Evolutionary conservation across 1,140 invertebrate species (phyloP).

Genomic region (Nomia melanderi): DNA sequence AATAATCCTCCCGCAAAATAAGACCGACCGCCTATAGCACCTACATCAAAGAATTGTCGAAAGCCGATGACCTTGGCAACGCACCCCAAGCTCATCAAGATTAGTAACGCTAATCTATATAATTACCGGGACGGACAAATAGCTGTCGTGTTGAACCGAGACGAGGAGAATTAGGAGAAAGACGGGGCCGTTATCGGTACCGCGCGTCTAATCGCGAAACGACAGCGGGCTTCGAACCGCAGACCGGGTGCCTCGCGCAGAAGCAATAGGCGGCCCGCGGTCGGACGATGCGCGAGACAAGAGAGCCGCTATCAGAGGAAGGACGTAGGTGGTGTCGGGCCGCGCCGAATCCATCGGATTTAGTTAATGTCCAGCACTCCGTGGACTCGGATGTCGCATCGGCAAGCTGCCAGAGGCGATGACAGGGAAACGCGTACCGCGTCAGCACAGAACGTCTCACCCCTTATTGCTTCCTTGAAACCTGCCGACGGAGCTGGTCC

Average conservation of each 20-base stretch:
- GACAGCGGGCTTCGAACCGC: background rate
- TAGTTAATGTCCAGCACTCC: constrained; percentile 65
- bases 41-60: too few species aligned
- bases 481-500: background rate
- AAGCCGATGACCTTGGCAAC: too few species aligned
- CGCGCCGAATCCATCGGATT: constrained; percentile 62
- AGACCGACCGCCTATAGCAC: too few species aligned
- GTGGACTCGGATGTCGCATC: constrained; percentile 21
- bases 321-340: constrained; percentile 42
- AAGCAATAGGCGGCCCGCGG: constrained; percentile 29
- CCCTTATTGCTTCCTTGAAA: background rate
- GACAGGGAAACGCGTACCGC: constrained; percentile 12
- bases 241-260: constrained; percentile 36
- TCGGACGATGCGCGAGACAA: constrained; percentile 31
- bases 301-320: constrained; percentile 28
- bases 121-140: too few species aligned
- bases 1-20: too few species aligned
- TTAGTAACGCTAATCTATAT: too few species aligned
- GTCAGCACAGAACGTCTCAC: too few species aligned
- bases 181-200: background rate
- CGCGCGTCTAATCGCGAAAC: background rate
- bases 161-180: background rate
- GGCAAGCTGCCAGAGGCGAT: background rate
- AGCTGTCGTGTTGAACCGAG: too few species aligned
- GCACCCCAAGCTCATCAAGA: too few species aligned